Percentiles rank a stretch among this genome's conserved stretches.
These are phyloP conservation scores for Dipodomys merriami DNA, from an alignment of 2,113 vertebrate genomes.

Conservation along the genomic window DNA sequence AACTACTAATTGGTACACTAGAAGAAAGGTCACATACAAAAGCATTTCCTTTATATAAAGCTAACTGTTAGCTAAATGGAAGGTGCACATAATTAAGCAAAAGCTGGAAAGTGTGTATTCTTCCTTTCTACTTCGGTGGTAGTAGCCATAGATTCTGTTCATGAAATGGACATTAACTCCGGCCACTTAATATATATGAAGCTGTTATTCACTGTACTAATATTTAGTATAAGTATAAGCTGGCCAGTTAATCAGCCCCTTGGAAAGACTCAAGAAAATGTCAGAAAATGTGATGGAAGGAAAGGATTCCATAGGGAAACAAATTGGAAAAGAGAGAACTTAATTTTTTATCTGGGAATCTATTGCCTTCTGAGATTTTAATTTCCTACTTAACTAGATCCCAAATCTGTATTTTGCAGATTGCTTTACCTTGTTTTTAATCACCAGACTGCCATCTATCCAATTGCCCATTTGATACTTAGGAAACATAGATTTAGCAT, in stretches of 20 bases:
- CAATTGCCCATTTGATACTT: neutral
- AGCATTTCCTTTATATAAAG: neutral
- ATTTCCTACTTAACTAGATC: neutral
- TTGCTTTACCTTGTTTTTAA: neutral
- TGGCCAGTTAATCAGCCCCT: neutral
- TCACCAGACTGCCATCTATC: neutral
- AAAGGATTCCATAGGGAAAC: neutral
- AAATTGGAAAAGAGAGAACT: neutral
- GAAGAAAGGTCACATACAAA: neutral
- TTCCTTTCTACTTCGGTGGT: neutral
- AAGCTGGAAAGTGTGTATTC: neutral
- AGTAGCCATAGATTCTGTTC: neutral
- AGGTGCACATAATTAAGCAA: neutral
- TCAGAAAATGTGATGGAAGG: neutral
- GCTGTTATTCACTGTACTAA: neutral
- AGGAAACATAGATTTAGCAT: neutral
- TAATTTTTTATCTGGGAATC: neutral
- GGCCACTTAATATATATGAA: neutral
- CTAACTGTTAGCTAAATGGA: neutral
- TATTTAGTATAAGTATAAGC: neutral
- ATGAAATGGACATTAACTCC: neutral
- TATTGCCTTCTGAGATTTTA: neutral
- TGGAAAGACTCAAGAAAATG: neutral
- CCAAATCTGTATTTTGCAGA: conserved; percentile 1
- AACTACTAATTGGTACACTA: neutral